These are phyloP conservation scores for Cecropterus lyciades DNA, from an alignment of 1,140 invertebrate species.

Conservation along the genomic window DNA sequence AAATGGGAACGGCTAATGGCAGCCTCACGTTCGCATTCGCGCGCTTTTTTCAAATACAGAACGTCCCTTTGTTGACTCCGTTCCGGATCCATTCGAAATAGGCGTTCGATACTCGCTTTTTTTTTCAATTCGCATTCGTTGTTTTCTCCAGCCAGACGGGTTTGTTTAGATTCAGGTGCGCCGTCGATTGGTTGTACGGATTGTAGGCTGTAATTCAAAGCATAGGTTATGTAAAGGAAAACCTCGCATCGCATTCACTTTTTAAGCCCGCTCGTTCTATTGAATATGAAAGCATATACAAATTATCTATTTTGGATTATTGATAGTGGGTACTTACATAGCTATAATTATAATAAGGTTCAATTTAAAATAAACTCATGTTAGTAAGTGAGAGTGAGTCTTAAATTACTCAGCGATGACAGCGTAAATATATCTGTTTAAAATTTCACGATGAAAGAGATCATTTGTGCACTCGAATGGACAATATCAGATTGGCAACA, in stretches of 20 bases:
- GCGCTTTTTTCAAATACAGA: slow-evolving; percentile 75
- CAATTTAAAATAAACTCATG: no score
- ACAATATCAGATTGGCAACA: slow-evolving; percentile 32
- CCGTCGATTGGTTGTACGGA: slow-evolving; percentile 45
- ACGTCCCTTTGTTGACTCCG: slow-evolving; percentile 78
- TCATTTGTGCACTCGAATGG: slow-evolving; percentile 8
- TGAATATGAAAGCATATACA: slow-evolving; percentile 1
- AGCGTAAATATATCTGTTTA: background rate
- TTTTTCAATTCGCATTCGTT: slow-evolving; percentile 55
- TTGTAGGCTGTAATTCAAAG: slow-evolving; percentile 34
- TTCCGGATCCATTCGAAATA: slow-evolving; percentile 73
- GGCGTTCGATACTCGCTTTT: slow-evolving; percentile 70
- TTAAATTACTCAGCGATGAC: background rate
- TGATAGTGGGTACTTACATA: background rate
- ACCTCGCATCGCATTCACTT: slow-evolving; percentile 22
- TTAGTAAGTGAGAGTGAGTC: no score
- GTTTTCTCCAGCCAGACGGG: slow-evolving; percentile 59
- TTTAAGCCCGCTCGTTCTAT: slow-evolving; percentile 5
- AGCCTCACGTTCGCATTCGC: slow-evolving; percentile 72
- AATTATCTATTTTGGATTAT: background rate
- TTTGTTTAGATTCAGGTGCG: slow-evolving; percentile 56
- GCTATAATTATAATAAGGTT: no score
- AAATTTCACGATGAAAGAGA: background rate
- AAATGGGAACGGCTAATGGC: slow-evolving; percentile 78
- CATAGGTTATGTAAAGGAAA: slow-evolving; percentile 30